phyloP scores from a whole-genome alignment of 2,113 vertebrate species.

The Chlorodrepanis virens region DNA sequence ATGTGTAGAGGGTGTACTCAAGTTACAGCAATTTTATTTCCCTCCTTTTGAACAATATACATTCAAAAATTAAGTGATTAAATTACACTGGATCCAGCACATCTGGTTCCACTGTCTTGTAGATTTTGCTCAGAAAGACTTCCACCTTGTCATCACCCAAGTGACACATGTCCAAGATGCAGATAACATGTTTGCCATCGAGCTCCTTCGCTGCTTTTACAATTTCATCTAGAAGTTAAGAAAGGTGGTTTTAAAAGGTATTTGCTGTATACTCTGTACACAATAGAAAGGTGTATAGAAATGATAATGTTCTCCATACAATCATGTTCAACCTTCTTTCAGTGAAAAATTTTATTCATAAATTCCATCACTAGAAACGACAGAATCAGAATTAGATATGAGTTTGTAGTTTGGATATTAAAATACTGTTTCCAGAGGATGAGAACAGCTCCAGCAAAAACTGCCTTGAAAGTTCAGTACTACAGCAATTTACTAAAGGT shows the following conservation, averaged over 20 bases:
- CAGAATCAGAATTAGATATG: neutral
- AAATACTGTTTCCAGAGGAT: neutral
- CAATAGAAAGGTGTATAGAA: neutral
- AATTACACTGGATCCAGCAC: conserved; percentile 3
- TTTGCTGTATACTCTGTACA: neutral
- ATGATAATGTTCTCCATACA: neutral
- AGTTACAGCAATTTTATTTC: conserved; percentile 4
- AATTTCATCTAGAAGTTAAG: conserved; percentile 69
- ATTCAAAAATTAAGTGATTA: conserved; percentile 15
- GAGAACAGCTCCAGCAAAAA: neutral
- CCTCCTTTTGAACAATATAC: neutral
- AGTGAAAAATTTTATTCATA: neutral
- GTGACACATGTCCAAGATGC: conserved; percentile 85
- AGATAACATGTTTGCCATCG: conserved; percentile 77
- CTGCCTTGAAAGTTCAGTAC: neutral
- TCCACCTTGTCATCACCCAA: conserved; percentile 82
- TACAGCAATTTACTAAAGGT: neutral
- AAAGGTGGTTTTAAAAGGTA: neutral
- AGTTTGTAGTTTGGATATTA: neutral
- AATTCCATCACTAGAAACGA: neutral
- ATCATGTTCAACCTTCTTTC: neutral
- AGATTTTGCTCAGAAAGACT: conserved; percentile 83
- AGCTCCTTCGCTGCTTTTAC: conserved; percentile 69
- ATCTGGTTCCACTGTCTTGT: conserved; percentile 64
- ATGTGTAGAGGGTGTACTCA: neutral